These are phyloP conservation scores for Heliconius hewitsoni DNA, from an alignment of 1,140 invertebrate genomes.

Conservation along the genomic window DNA sequence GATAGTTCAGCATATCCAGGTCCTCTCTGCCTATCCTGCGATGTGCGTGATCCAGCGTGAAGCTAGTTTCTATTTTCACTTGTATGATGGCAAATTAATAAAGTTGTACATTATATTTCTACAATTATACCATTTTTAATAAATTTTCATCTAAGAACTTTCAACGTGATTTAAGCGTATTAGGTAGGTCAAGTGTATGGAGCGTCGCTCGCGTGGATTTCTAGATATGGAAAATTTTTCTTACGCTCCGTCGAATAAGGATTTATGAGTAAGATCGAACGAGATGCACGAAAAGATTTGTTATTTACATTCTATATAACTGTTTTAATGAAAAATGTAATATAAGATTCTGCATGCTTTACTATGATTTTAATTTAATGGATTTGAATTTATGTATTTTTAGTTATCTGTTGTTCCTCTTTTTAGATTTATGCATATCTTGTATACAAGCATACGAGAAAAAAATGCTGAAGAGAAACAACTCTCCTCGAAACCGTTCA, in stretches of 20 bases:
- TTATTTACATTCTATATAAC: neutral
- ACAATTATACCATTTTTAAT: conserved; percentile 10
- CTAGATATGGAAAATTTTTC: conserved; percentile 18
- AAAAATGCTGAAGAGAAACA: no score
- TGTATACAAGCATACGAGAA: no score
- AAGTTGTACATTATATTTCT: no score
- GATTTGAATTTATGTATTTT: neutral
- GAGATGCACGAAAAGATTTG: neutral
- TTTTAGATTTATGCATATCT: no score
- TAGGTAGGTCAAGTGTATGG: conserved; percentile 16
- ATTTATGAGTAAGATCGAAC: neutral
- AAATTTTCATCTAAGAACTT: neutral
- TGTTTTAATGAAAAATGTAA: neutral
- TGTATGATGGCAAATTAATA: no score
- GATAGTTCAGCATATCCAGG: no score
- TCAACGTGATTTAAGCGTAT: conserved; percentile 8
- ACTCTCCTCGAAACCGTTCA: no score
- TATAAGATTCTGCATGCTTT: neutral
- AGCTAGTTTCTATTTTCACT: no score
- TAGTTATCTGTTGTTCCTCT: no score
- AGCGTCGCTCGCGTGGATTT: conserved; percentile 19
- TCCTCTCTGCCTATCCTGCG: no score
- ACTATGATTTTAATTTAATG: neutral
- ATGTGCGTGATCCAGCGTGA: no score
- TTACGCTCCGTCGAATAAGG: conserved; percentile 13